Evolutionary conservation across 1,140 invertebrate species (phyloP), one percentile per base, ranked within the genome.

Genomic region (Dinoponera quadriceps): DNA sequence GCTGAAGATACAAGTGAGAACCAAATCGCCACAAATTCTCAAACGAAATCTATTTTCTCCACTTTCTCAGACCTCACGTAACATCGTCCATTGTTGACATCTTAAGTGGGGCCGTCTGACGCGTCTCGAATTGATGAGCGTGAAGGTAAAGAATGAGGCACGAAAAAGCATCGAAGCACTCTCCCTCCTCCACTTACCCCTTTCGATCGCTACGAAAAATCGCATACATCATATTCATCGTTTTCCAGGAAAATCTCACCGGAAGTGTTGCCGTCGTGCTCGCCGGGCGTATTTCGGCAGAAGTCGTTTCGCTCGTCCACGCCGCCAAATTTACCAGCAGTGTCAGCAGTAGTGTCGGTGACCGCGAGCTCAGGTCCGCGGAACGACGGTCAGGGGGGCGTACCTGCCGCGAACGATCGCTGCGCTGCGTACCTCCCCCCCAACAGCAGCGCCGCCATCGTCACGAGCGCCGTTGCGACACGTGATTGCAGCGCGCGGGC

Each of bases 271-370:
- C 95, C 96, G 16, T 95, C 95, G 16, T 96, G 96, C 73, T 95
- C 95, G 25, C 95, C 95, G 29, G 96, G 96, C 38, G 95, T 96
- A 38, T 97, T 96, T 89, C 95, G 96, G 3, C 95, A 96, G 82
- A 96, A 95, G 90, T 95, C 95, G 48, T 95, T 96, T 62, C 92
- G 93, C 60, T 88, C 91, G 63, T 88, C 90, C 73, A 88, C 89
- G 20, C 81, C 83, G 27, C 55, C 78, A 9, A 44, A 44, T 14
- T 60, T 60, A 22, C 27, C 48, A 14, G 29, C 27, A 5, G 14
- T 22, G 38, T 16, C 63, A 1, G 0, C 27, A 55, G 16, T 57
- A 0, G 3, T 25, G 0, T 5, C 69, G 5, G n/a, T n/a, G 49
- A 22, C 16, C 20, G 4, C 49, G 3, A 25, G 29, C 3, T 73